phyloP scores from a whole-genome alignment of 2,113 vertebrate genomes.

The Tympanuchus pallidicinctus region DNA sequence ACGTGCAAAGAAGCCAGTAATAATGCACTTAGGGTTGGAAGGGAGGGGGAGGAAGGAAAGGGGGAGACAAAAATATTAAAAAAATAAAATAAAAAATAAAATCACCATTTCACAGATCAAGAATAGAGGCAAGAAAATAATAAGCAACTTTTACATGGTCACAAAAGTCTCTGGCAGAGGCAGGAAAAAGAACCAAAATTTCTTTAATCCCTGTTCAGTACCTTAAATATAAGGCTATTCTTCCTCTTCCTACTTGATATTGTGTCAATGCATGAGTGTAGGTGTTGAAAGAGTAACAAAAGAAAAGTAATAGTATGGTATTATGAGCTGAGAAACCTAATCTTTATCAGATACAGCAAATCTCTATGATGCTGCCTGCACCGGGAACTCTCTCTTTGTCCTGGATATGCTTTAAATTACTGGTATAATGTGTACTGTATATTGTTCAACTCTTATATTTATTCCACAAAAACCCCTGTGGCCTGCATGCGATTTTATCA shows the following conservation, averaged over 20 bases:
- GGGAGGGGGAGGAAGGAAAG: rapidly evolving
- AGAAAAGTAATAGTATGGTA: conserved; percentile 69
- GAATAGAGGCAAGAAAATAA: conserved; percentile 61
- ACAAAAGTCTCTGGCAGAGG: conserved; percentile 67
- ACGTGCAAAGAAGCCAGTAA: conserved; percentile 46
- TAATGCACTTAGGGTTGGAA: conserved; percentile 9
- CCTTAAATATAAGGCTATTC: conserved; percentile 69
- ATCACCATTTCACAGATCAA: conserved; percentile 55
- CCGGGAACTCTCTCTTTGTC: conserved; percentile 70
- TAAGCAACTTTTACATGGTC: conserved; percentile 59
- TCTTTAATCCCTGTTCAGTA: conserved; percentile 65
- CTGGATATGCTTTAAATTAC: conserved; percentile 74
- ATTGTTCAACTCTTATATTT: conserved; percentile 71
- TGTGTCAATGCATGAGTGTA: conserved; percentile 72
- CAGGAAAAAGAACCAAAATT: conserved; percentile 54
- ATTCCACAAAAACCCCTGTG: conserved; percentile 74
- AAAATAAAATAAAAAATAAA: not conserved
- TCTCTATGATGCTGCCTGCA: conserved; percentile 71
- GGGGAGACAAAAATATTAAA: too few relatives aligned
- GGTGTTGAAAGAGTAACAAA: conserved; percentile 72
- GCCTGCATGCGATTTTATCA: conserved; percentile 67
- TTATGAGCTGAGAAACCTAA: conserved; percentile 61
- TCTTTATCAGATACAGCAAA: conserved; percentile 73
- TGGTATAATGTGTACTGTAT: conserved; percentile 70
- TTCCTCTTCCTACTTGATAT: conserved; percentile 71